phyloP scores from a whole-genome alignment of 35 echinoderm and acorn worm species.

The Anneissia japonica region DNA sequence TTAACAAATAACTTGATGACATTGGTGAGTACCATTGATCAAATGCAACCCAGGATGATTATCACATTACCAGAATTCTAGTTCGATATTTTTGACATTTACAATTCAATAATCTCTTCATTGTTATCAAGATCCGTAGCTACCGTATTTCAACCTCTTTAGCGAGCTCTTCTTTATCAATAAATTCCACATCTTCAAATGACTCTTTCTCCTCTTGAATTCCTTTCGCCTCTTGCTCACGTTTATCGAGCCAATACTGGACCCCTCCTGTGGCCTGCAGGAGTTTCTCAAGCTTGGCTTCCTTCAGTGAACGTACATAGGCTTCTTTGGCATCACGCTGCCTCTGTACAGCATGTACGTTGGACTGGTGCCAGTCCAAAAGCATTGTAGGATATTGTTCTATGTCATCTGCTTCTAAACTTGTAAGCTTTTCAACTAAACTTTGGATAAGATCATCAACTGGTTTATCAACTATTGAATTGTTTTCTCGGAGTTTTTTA shows the following conservation, averaged over 20 bases:
- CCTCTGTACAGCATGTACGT: constrained; percentile 28
- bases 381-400: constrained; percentile 19
- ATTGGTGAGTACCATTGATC: too few relatives aligned
- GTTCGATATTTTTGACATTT: too few relatives aligned
- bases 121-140: too few relatives aligned
- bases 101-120: too few relatives aligned
- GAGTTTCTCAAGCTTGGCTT: constrained; percentile 28
- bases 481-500: neutral
- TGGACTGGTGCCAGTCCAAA: constrained; percentile 21
- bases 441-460: neutral
- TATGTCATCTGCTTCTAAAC: constrained; percentile 2
- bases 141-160: neutral
- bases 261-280: constrained; percentile 20
- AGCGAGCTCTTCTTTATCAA: neutral
- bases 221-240: neutral
- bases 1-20: too few relatives aligned
- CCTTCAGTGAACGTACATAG: constrained; percentile 4
- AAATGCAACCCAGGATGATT: too few relatives aligned
- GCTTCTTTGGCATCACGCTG: constrained; percentile 23
- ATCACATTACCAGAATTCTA: too few relatives aligned
- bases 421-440: constrained; percentile 1
- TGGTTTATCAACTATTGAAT: neutral
- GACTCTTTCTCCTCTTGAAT: neutral
- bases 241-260: constrained; percentile 34
- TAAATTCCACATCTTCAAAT: neutral